Evolutionary conservation across 2,888 invertebrate species (phyloP).

Genomic region (Nebria salina): DNA sequence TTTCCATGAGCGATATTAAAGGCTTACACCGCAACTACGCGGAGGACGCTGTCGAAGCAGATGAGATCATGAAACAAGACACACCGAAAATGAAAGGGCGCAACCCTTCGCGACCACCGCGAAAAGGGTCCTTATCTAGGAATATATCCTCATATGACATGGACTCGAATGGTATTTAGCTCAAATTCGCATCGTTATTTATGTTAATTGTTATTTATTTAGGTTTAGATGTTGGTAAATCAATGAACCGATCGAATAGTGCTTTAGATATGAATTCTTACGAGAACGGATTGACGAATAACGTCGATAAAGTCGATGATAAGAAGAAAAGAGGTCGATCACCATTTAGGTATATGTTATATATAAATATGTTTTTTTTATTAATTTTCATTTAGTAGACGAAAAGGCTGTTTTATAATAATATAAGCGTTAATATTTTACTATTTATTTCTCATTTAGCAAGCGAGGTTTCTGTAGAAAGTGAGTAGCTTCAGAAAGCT

Average conservation of each 20-base stretch:
- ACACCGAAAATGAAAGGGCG: constrained; percentile 62
- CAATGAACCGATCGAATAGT: constrained; percentile 76
- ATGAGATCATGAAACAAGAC: constrained; percentile 68
- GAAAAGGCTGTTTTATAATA: background rate
- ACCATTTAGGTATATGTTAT: constrained; percentile 80
- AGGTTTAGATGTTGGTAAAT: constrained; percentile 50
- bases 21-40: constrained; percentile 85
- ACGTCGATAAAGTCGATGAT: constrained; percentile 72
- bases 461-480: constrained; percentile 41
- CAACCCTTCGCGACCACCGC: constrained; percentile 75
- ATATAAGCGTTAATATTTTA: background rate
- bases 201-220: constrained; percentile 41
- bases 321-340: constrained; percentile 87
- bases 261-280: constrained; percentile 81
- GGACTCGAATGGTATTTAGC: constrained; percentile 53
- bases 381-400: background rate
- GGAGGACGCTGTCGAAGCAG: constrained; percentile 81
- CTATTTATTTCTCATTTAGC: constrained; percentile 29
- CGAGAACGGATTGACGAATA: constrained; percentile 63
- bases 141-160: constrained; percentile 58
- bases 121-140: constrained; percentile 79
- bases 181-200: constrained; percentile 11
- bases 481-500: constrained; percentile 25
- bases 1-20: constrained; percentile 93
- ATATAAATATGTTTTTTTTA: constrained; percentile 64